These are phyloP conservation scores for Mesopsocus fuscifrons DNA, from an alignment of 2,888 invertebrate species.

Conservation along the genomic window DNA sequence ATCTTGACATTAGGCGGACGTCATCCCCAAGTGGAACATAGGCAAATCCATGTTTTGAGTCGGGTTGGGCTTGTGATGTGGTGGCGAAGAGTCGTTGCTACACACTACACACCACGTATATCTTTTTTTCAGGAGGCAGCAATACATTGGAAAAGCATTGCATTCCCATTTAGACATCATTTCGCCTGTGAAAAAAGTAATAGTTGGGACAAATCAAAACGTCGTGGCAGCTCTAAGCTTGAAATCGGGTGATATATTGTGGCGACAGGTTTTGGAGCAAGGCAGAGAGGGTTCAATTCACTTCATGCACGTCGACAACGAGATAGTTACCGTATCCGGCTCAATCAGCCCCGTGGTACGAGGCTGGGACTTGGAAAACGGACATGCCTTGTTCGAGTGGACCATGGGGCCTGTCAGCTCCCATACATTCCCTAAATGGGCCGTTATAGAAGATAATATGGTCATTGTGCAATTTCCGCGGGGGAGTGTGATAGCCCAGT, in stretches of 20 bases:
- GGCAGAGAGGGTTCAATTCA: slow-evolving; percentile 41
- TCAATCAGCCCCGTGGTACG: slow-evolving; percentile 49
- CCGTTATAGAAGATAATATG: too few relatives aligned
- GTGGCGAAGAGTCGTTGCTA: too few relatives aligned
- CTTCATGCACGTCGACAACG: slow-evolving; percentile 38
- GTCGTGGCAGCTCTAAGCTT: slow-evolving; percentile 65
- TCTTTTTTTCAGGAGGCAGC: slow-evolving; percentile 49
- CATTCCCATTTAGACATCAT: slow-evolving; percentile 57
- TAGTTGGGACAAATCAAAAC: slow-evolving; percentile 72
- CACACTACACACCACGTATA: too few relatives aligned
- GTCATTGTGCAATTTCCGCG: too few relatives aligned
- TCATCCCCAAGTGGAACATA: too few relatives aligned
- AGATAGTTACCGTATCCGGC: slow-evolving; percentile 59
- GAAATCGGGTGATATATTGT: slow-evolving; percentile 54
- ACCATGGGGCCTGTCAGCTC: too few relatives aligned
- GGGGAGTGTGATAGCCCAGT: too few relatives aligned
- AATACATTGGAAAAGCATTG: slow-evolving; percentile 63
- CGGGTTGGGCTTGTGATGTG: too few relatives aligned
- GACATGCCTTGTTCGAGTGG: slow-evolving; percentile 61
- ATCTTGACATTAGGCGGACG: too few relatives aligned
- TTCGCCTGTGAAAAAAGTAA: slow-evolving; percentile 48
- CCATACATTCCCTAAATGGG: too few relatives aligned
- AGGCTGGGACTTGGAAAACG: slow-evolving; percentile 59
- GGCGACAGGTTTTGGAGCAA: slow-evolving; percentile 66
- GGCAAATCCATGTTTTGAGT: too few relatives aligned